Base-by-base conservation (phyloP, 2,888 invertebrate genomes). In the Tinea trinotella region DNA sequence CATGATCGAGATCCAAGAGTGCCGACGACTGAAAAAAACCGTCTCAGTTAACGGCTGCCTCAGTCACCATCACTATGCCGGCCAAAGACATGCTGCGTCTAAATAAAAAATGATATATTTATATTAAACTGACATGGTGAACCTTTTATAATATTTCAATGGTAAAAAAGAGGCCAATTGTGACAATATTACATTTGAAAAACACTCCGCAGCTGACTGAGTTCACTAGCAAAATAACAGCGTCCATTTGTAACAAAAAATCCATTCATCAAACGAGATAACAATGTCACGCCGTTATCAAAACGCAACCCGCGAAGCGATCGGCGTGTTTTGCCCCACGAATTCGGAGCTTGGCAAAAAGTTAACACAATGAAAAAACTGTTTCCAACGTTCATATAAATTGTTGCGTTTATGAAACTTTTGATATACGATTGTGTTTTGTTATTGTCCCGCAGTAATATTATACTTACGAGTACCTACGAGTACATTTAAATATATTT, bases 241-340 rank as follows among this genome's bases (percentile, higher is more conserved):
- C 71, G 76, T 70, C 74, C 79, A 79, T 80, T 82, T 76, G 76
- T 76, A 74, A 80, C 80, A 81, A 78, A 80, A 80, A 80, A 78
- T 73, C 79, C 79, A 82, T 82, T 81, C 79, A 79, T 82, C 81
- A 79, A 76, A 78, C 71, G 67, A 80, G 81, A 81, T 80, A 82
- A 81, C 77, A 78, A 75, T 76, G 80, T 80, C 79, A 77, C 71
- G 65, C 68, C 76, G 78, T 78, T 82, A 82, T 80, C 81, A 80
- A 81, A 82, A 80, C 77, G 79, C 73, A 76, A 74, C 73, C 76
- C 74, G 79, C 70, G 74, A 76, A 76, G 72, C 74, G 78, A 80
- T 81, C 80, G 71, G 71, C 73, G 73, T 75, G 77, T 79, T 79
- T 76, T 30, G 50, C 74, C 66, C 64, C 66, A 67, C 66, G 67